phyloP scores from a whole-genome alignment of 2,888 invertebrate species.

The Oxytorus armatus region DNA sequence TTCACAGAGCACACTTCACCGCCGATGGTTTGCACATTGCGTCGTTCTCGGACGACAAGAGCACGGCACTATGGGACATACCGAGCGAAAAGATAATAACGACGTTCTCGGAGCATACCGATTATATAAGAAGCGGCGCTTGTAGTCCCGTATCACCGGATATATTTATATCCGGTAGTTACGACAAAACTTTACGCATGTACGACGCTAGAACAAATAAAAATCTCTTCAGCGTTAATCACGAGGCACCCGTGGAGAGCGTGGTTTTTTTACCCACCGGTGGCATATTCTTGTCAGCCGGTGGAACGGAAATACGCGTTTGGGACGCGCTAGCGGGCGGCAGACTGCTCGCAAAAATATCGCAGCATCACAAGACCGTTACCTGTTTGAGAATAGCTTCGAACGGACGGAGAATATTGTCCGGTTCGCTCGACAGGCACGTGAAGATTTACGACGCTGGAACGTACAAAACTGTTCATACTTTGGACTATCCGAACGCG shows the following conservation, averaged over 20 bases:
- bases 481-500: conserved; percentile 95
- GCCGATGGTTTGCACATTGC: conserved; percentile 91
- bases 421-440: conserved; percentile 96
- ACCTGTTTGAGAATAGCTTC: conserved; percentile 94
- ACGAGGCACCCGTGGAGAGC: conserved; percentile 96
- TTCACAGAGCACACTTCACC: conserved; percentile 93
- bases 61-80: conserved; percentile 95
- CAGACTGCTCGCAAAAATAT: conserved; percentile 92
- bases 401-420: conserved; percentile 92
- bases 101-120: conserved; percentile 89
- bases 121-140: conserved; percentile 94
- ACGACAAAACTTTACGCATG: conserved; percentile 94
- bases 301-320: conserved; percentile 95
- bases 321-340: conserved; percentile 97
- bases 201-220: conserved; percentile 93
- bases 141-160: conserved; percentile 91
- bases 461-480: conserved; percentile 94
- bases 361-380: conserved; percentile 98
- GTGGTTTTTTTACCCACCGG: conserved; percentile 95
- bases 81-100: conserved; percentile 91
- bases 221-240: conserved; percentile 91
- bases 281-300: conserved; percentile 95
- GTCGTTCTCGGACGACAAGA: conserved; percentile 96
- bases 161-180: conserved; percentile 93
- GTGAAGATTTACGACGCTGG: conserved; percentile 96